Conservation (phyloP, 2,113 vertebrate species). For the Tiliqua scincoides region DNA sequence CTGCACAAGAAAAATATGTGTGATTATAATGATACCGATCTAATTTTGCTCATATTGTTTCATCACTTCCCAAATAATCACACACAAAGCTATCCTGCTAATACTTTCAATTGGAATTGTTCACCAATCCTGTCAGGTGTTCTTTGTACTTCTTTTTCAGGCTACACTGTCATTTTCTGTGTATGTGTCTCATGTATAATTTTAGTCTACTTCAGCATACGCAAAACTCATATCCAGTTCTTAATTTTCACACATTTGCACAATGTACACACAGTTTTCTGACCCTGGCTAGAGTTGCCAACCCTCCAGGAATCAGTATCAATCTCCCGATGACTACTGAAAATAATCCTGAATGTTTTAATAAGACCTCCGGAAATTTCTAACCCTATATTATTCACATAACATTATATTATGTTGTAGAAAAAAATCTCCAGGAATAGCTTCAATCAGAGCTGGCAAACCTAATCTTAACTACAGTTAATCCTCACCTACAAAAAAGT, state of each 20-base stretch:
- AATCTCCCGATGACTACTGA: too few relatives aligned
- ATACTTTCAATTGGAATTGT: neutral
- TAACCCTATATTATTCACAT: too few relatives aligned
- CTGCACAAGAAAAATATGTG: constrained; percentile 61
- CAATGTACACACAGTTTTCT: too few relatives aligned
- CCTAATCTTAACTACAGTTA: too few relatives aligned
- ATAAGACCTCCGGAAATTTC: too few relatives aligned
- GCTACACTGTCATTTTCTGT: neutral
- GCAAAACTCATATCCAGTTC: neutral
- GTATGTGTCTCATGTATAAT: neutral
- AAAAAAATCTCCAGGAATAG: too few relatives aligned
- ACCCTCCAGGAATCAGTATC: too few relatives aligned
- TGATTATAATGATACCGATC: constrained; percentile 8
- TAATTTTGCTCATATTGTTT: neutral
- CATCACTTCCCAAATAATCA: neutral
- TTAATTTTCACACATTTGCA: neutral
- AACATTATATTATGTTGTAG: too few relatives aligned
- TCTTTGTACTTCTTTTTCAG: neutral
- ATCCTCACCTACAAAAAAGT: too few relatives aligned
- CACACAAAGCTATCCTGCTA: neutral
- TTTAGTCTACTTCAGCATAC: neutral
- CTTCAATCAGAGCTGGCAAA: too few relatives aligned
- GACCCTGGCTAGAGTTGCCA: too few relatives aligned
- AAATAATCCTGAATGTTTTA: too few relatives aligned
- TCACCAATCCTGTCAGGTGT: neutral